These are phyloP conservation scores for Neogobius melanostomus DNA, from an alignment of 2,113 vertebrate species.

Conservation along the genomic window DNA sequence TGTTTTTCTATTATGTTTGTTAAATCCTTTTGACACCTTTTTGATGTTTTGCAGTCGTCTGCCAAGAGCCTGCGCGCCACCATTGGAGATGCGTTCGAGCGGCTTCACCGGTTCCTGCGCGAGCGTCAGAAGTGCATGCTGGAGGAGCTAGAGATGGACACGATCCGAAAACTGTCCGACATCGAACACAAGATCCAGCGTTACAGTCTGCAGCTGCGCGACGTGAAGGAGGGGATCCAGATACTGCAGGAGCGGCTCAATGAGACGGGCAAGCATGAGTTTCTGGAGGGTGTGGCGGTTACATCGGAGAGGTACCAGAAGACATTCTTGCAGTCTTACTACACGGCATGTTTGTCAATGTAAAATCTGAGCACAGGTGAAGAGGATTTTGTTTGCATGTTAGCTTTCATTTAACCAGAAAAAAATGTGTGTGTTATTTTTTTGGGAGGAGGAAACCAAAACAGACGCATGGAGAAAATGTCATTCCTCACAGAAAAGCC, in stretches of 20 bases:
- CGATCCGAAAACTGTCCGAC: conserved; percentile 87
- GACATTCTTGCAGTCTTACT: not conserved
- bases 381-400: not conserved
- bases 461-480: too few relatives aligned
- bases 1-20: not conserved
- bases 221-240: conserved; percentile 94
- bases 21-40: not conserved
- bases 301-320: conserved; percentile 86
- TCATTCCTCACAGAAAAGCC: too few relatives aligned
- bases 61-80: conserved; percentile 92
- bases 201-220: conserved; percentile 95
- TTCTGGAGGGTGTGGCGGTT: conserved; percentile 87
- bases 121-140: conserved; percentile 98
- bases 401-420: too few relatives aligned
- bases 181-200: conserved; percentile 97
- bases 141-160: conserved; percentile 96
- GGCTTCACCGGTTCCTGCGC: conserved; percentile 90
- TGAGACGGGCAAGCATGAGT: conserved; percentile 85
- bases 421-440: too few relatives aligned
- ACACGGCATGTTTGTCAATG: not conserved
- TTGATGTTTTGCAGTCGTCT: conserved; percentile 81
- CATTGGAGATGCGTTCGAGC: conserved; percentile 91
- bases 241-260: conserved; percentile 94
- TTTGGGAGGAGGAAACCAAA: too few relatives aligned
- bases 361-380: not conserved